Evolutionary conservation across 2,113 vertebrate species (phyloP), one percentile per base, ranked within the genome.

Genomic region (Triplophysa dalaica): DNA sequence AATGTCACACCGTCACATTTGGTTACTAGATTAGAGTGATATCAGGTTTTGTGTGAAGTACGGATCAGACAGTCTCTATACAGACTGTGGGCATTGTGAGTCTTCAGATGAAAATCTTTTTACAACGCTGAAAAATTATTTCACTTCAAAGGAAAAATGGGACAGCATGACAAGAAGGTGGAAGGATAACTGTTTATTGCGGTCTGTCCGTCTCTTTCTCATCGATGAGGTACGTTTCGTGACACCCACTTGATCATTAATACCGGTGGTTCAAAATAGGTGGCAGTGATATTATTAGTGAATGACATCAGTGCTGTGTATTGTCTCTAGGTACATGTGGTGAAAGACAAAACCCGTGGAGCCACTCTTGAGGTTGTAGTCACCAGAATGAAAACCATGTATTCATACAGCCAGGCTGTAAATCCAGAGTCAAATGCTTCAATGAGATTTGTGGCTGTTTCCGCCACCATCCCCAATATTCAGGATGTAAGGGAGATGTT

Each of bases 151-250:
- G 98, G 98, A 99, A 92, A 99, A 99, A 88, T 99, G 97, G 98
- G 98, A 99, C 90, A 98, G 94, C 85, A 95, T 98, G 96, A 99
- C 97, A n/a, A 95, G 97, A 82, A 98, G 93, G 84, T 99, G 97
- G 98, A 96, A 93, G 86, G 95, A 96, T 83, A 98, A 95, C 84
- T 95, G 94, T 85, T 87, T 98, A 85, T 89, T 99, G 83, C 95
- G 97, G 56, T 90, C 97, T 12, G 96, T 99, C 78, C 92, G 93
- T 65, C 93, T 99, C 0, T 95, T 99, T 85, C 95, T 99, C 54
- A 96, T 99, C 54, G 98, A 99, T 88, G 98, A 99, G 94, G 98
- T 95, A 89, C 80, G 80, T 38, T 64, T 72, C 4, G 19, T 78
- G 41, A 16, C 2, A n/a, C 13, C 45, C 3, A 52, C 6, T 1